Conservation (phyloP, 2,888 invertebrate species). For the Palloptera scutellata region DNA sequence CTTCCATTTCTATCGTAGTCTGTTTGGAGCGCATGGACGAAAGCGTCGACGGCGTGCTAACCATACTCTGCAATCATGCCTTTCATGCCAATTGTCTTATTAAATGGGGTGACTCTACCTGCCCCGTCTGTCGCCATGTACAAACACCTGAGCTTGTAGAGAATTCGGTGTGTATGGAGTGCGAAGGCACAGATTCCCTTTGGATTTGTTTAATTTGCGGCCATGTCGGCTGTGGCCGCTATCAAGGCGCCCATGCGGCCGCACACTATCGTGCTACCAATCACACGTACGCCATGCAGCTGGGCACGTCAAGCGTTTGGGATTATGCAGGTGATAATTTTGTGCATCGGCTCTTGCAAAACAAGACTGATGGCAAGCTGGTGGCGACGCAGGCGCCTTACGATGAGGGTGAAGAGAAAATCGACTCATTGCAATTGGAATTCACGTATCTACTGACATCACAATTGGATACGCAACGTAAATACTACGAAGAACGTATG, state of each 20-base stretch:
- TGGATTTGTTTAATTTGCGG: slow-evolving; percentile 99
- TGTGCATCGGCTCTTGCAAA: slow-evolving; percentile 92
- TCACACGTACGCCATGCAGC: slow-evolving; percentile 96
- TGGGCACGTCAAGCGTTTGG: slow-evolving; percentile 98
- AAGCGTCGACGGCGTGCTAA: slow-evolving; percentile 95
- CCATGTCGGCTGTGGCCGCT: slow-evolving; percentile 96
- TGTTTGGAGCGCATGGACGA: slow-evolving; percentile 94
- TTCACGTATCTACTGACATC: slow-evolving; percentile 95
- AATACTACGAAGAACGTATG: slow-evolving; percentile 87
- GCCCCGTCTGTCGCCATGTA: slow-evolving; percentile 92
- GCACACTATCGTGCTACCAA: slow-evolving; percentile 94
- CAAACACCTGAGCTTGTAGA: slow-evolving; percentile 69
- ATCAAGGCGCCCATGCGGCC: slow-evolving; percentile 89
- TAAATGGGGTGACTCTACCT: slow-evolving; percentile 97
- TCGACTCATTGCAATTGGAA: slow-evolving; percentile 94
- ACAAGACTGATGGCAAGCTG: slow-evolving; percentile 95
- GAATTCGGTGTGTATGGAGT: slow-evolving; percentile 70
- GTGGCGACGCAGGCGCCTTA: slow-evolving; percentile 79
- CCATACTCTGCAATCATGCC: slow-evolving; percentile 97
- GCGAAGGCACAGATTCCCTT: slow-evolving; percentile 76
- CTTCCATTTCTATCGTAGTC: slow-evolving; percentile 39
- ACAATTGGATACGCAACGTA: slow-evolving; percentile 92
- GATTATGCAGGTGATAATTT: slow-evolving; percentile 97
- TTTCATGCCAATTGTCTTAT: slow-evolving; percentile 96
- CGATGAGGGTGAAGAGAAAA: slow-evolving; percentile 78